These are phyloP conservation scores for Dasyprocta punctata DNA, from an alignment of 2,113 vertebrate genomes.

Conservation along the genomic window DNA sequence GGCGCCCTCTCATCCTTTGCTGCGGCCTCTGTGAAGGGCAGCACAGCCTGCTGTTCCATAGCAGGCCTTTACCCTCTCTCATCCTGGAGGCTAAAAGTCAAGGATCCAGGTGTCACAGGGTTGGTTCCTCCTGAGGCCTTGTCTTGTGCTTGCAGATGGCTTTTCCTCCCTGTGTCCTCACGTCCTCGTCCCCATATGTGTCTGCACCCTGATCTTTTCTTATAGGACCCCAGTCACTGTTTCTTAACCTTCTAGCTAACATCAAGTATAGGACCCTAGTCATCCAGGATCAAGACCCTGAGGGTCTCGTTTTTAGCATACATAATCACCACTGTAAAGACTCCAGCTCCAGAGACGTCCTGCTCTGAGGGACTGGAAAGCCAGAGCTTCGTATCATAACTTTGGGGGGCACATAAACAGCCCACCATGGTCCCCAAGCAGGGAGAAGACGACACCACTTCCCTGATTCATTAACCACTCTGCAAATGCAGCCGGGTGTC, in stretches of 20 bases:
- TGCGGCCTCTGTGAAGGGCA: fast-evolving
- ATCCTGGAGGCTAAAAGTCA: not conserved
- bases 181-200: fast-evolving
- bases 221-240: not conserved
- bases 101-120: fast-evolving
- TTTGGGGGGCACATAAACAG: not conserved
- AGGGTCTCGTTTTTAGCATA: not conserved
- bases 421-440: fast-evolving
- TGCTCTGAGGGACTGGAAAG: not conserved
- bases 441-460: fast-evolving
- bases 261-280: not conserved
- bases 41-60: not conserved
- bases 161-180: not conserved
- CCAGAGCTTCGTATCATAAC: not conserved
- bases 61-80: fast-evolving
- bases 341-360: not conserved
- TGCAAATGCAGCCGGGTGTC: fast-evolving
- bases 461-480: not conserved
- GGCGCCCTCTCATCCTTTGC: not conserved
- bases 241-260: not conserved
- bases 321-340: not conserved
- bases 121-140: fast-evolving
- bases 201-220: not conserved
- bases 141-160: not conserved
- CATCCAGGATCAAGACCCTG: fast-evolving